Conservation (phyloP, 2,113 vertebrate species). For the Ophiodon elongatus region DNA sequence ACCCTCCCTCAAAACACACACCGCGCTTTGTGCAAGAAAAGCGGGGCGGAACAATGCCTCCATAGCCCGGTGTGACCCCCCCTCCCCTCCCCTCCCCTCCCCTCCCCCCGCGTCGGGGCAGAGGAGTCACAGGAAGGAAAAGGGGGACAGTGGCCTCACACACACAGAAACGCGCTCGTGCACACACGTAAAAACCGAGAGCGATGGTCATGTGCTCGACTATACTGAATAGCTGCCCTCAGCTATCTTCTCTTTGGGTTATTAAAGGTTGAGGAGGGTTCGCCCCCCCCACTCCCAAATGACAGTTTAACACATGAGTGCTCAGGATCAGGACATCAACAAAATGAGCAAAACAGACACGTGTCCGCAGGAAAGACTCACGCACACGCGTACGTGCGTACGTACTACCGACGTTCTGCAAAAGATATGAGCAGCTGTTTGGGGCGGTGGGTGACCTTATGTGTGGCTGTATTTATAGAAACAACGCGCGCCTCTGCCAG, state of each 20-base stretch:
- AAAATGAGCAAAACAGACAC: neutral
- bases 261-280: slow-evolving; percentile 17
- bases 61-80: slow-evolving; percentile 44
- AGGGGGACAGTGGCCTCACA: slow-evolving; percentile 27
- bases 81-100: too few species aligned
- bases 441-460: slow-evolving; percentile 53
- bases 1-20: slow-evolving; percentile 73
- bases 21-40: slow-evolving; percentile 67
- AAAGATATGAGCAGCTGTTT: slow-evolving; percentile 69
- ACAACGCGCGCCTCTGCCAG: slow-evolving; percentile 21
- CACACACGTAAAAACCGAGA: slow-evolving; percentile 26
- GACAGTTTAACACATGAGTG: slow-evolving; percentile 8
- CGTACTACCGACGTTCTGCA: slow-evolving; percentile 8
- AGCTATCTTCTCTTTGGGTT: slow-evolving; percentile 4
- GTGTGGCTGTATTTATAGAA: slow-evolving; percentile 71
- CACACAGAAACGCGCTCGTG: slow-evolving; percentile 20
- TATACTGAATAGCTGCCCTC: slow-evolving; percentile 8
- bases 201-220: slow-evolving; percentile 4
- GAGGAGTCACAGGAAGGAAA: slow-evolving; percentile 35
- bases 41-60: slow-evolving; percentile 72
- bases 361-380: slow-evolving; percentile 12
- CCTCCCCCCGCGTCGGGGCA: slow-evolving; percentile 4
- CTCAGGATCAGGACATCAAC: too few species aligned
- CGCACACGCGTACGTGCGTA: too few species aligned
- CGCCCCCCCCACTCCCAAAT: neutral